Conservation (phyloP, 2,888 invertebrate genomes). For the Furcula furcula region DNA sequence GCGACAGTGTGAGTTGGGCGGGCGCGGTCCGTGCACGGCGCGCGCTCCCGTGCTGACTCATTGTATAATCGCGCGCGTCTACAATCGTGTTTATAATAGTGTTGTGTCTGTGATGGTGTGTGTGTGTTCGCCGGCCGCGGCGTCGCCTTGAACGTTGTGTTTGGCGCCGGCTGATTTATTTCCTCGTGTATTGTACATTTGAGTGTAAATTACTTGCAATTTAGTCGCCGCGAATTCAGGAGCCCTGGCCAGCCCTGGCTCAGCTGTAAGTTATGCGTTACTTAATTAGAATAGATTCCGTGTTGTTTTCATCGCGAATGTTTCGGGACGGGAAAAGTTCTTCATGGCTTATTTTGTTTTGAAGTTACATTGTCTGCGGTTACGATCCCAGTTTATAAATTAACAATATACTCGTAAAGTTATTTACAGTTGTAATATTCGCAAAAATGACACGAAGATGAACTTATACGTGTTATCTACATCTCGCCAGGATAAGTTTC, state of each 20-base stretch:
- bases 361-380: too few species aligned
- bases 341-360: too few species aligned
- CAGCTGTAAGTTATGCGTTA: neutral
- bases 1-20: constrained; percentile 53
- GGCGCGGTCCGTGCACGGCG: constrained; percentile 34
- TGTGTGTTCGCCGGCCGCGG: neutral
- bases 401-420: too few species aligned
- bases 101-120: constrained; percentile 1
- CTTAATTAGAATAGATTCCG: neutral
- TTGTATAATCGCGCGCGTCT: constrained; percentile 3
- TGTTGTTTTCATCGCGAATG: too few species aligned
- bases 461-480: too few species aligned
- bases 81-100: neutral
- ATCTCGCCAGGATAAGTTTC: too few species aligned
- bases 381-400: too few species aligned
- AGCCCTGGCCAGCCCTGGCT: too few species aligned
- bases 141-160: neutral
- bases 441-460: too few species aligned
- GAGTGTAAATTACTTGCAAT: neutral
- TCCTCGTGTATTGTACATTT: neutral
- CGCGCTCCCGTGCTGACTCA: neutral
- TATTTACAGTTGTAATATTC: too few species aligned
- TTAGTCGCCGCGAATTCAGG: neutral
- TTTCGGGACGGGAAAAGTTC: too few species aligned
- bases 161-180: neutral